These are phyloP conservation scores for Acrossocheilus wenchowensis DNA, from an alignment of 2,797 vertebrate species.

Conservation along the genomic window DNA sequence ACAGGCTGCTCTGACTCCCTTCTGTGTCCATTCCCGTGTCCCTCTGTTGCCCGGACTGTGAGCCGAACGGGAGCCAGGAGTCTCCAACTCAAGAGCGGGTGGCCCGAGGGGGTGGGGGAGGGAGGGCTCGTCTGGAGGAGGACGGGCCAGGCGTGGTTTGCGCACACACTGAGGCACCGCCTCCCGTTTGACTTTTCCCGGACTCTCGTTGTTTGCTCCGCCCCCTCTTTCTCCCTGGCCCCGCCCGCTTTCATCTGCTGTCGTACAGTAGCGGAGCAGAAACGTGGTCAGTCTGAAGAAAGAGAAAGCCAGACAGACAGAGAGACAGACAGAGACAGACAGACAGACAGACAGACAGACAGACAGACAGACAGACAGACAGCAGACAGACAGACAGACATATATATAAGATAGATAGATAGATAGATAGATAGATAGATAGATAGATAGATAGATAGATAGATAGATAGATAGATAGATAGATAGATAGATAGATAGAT, in stretches of 20 bases:
- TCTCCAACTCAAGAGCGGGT: constrained; percentile 82
- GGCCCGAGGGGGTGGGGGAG: constrained; percentile 65
- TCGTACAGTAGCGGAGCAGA: constrained; percentile 59
- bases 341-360: not conserved
- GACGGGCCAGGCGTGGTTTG: constrained; percentile 81
- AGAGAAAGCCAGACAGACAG: not conserved
- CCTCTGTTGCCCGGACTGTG: constrained; percentile 76
- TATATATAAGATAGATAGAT: rapidly evolving
- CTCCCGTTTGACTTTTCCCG: constrained; percentile 72
- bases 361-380: not conserved
- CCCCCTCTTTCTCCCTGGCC: constrained; percentile 55
- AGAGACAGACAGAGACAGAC: not conserved
- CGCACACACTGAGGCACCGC: constrained; percentile 74
- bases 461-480: not conserved
- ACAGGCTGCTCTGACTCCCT: constrained; percentile 94
- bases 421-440: not conserved
- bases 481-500: not conserved
- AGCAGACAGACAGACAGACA: not conserved
- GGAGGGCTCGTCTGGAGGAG: constrained; percentile 70
- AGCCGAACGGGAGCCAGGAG: constrained; percentile 79
- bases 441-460: not conserved
- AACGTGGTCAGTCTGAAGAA: constrained; percentile 57
- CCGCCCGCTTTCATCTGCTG: constrained; percentile 61
- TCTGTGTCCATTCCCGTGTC: constrained; percentile 92
- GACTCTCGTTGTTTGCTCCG: constrained; percentile 55